These are phyloP conservation scores for Montipora capitata DNA, from an alignment of 92 coral and sea anemone species.

Conservation along the genomic window DNA sequence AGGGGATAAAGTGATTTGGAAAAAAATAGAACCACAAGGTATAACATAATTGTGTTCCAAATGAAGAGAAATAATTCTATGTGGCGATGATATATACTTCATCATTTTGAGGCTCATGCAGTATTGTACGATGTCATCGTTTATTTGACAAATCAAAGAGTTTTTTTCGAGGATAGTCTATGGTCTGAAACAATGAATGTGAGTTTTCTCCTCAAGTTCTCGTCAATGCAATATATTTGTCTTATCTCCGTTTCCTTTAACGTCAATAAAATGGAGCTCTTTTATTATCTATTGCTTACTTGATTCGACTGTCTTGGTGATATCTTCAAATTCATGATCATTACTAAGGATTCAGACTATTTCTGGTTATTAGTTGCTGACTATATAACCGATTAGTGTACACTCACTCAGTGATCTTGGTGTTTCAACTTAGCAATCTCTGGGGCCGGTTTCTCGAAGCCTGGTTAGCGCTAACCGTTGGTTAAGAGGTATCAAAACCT, in stretches of 20 bases:
- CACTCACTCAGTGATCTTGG: too few species aligned
- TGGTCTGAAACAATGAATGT: background rate
- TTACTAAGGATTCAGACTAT: too few species aligned
- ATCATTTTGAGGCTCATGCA: background rate
- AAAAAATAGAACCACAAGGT: background rate
- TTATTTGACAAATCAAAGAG: background rate
- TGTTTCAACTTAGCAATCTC: too few species aligned
- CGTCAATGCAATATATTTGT: slow-evolving; percentile 14
- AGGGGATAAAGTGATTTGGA: slow-evolving; percentile 34
- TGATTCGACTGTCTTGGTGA: background rate
- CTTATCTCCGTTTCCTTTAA: background rate
- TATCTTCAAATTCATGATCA: too few species aligned
- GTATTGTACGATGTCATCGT: slow-evolving; percentile 6
- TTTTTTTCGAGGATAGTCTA: background rate
- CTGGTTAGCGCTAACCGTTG: too few species aligned
- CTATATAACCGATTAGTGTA: too few species aligned
- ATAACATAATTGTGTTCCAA: background rate
- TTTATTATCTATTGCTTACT: background rate
- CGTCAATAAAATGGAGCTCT: slow-evolving; percentile 29
- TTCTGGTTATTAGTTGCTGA: too few species aligned
- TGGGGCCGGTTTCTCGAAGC: too few species aligned
- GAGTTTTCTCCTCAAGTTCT: background rate
- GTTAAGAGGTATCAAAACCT: too few species aligned
- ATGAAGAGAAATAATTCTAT: slow-evolving; percentile 8
- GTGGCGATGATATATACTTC: background rate